Conservation (phyloP, 2,888 invertebrate genomes). For the Linnaemya tessellans region DNA sequence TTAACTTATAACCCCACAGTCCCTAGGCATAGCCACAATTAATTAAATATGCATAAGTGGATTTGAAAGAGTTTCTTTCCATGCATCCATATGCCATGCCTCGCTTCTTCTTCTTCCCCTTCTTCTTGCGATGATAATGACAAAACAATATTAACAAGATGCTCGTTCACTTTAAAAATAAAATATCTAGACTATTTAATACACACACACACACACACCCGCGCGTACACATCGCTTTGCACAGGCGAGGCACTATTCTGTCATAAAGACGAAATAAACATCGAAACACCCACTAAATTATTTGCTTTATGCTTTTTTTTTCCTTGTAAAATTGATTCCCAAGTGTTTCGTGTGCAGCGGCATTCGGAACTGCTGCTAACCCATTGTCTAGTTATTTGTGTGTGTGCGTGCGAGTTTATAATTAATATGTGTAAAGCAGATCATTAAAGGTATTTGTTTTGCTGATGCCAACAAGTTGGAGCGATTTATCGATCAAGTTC, state of each 20-base stretch:
- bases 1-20: conserved; percentile 74
- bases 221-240: not conserved
- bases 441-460: conserved; percentile 28
- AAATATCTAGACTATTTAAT: not conserved
- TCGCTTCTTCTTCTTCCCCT: not conserved
- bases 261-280: conserved; percentile 44
- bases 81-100: not conserved
- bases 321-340: conserved; percentile 45
- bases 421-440: conserved; percentile 50
- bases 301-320: not conserved
- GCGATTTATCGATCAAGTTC: not conserved
- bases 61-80: conserved; percentile 71
- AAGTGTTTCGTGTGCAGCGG: conserved; percentile 40
- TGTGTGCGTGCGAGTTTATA: not conserved
- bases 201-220: not conserved
- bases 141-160: conserved; percentile 45
- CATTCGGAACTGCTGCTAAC: conserved; percentile 45
- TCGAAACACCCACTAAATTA: conserved; percentile 60
- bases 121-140: conserved; percentile 10
- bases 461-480: not conserved
- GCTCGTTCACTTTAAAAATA: conserved; percentile 26
- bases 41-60: conserved; percentile 75
- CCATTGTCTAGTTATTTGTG: conserved; percentile 41
- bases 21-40: conserved; percentile 76
- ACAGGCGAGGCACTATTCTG: not conserved